phyloP scores from a whole-genome alignment of 1,140 invertebrate species.

The Papilio dardanus region DNA sequence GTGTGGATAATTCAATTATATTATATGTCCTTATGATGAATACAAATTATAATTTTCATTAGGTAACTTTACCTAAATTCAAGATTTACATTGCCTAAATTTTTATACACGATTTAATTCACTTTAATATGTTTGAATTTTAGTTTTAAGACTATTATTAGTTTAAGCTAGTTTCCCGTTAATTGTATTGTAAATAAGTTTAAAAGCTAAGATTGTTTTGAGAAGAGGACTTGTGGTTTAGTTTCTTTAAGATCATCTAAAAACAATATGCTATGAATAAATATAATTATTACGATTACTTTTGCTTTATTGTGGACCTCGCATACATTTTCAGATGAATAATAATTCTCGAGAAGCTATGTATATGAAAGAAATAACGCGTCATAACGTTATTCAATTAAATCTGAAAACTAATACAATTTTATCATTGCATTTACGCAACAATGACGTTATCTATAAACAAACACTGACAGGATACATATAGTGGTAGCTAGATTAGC shows the following conservation, averaged over 20 bases:
- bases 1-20: not conserved
- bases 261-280: slow-evolving; percentile 32
- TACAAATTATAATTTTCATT: slow-evolving; percentile 4
- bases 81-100: slow-evolving; percentile 5
- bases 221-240: slow-evolving; percentile 30
- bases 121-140: slow-evolving; percentile 4
- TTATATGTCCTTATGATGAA: not conserved
- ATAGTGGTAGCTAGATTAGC: not conserved
- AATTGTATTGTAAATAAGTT: slow-evolving; percentile 44
- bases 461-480: no score
- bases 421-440: no score
- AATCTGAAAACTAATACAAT: no score
- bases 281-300: not conserved
- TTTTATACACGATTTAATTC: not conserved
- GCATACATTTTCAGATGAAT: not conserved
- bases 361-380: no score
- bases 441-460: no score
- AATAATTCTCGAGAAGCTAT: no score
- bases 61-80: slow-evolving; percentile 29
- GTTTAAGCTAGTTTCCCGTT: slow-evolving; percentile 20
- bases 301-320: not conserved
- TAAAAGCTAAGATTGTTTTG: slow-evolving; percentile 14
- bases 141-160: slow-evolving; percentile 19
- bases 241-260: slow-evolving; percentile 41
- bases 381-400: no score